phyloP scores from a whole-genome alignment of 1,140 invertebrate genomes.

The Heliconius congener region DNA sequence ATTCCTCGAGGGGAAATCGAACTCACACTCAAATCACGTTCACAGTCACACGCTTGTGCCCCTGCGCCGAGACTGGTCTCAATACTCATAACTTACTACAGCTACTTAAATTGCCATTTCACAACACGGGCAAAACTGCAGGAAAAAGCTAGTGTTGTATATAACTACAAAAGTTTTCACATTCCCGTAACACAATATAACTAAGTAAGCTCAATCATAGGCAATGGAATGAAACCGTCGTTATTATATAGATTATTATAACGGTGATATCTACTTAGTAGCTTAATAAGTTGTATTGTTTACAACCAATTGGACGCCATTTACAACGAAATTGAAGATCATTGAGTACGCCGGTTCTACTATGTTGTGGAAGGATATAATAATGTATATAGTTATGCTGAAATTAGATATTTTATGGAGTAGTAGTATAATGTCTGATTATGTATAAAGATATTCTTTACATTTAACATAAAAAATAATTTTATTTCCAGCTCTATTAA shows the following conservation, averaged over 20 bases:
- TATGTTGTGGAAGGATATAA: neutral
- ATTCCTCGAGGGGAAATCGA: too few relatives aligned
- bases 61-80: too few relatives aligned
- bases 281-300: conserved; percentile 14
- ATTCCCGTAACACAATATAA: neutral
- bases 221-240: conserved; percentile 5
- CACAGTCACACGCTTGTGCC: too few relatives aligned
- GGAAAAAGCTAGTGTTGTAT: neutral
- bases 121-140: too few relatives aligned
- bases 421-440: too few relatives aligned
- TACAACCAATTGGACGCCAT: neutral
- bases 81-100: too few relatives aligned
- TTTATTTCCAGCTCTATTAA: too few relatives aligned
- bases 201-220: neutral
- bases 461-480: too few relatives aligned
- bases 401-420: too few relatives aligned
- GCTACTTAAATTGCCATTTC: too few relatives aligned
- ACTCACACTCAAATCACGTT: too few relatives aligned
- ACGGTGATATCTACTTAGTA: conserved; percentile 4
- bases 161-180: neutral
- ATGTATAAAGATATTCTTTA: too few relatives aligned
- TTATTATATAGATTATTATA: neutral
- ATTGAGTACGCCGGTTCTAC: neutral
- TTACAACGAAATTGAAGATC: conserved; percentile 4
- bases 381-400: neutral